Evolutionary conservation across 2,797 vertebrate species (phyloP).

Genomic region (Hydrocynus forskahlii): DNA sequence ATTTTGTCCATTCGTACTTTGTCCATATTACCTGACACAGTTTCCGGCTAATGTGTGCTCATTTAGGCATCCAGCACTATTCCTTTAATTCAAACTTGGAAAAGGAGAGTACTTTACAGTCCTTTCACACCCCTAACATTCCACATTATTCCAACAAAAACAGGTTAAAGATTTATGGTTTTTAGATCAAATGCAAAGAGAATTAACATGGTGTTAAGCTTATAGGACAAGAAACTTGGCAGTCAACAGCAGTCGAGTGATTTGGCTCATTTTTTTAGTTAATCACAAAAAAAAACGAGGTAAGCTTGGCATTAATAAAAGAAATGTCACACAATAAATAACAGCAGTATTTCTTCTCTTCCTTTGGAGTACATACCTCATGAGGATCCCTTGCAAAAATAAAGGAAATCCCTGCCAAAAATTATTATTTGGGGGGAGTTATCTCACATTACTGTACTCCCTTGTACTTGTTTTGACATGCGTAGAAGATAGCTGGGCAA

Average conservation of each 20-base stretch:
- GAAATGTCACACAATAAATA: constrained; percentile 12
- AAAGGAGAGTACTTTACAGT: neutral
- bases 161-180: neutral
- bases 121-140: neutral
- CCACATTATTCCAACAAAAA: neutral
- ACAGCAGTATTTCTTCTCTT: neutral
- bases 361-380: neutral
- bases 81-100: neutral
- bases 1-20: too few relatives aligned
- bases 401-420: constrained; percentile 25
- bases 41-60: neutral
- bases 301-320: constrained; percentile 29
- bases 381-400: constrained; percentile 15
- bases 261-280: constrained; percentile 2
- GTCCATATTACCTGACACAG: neutral
- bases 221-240: constrained; percentile 21
- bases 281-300: constrained; percentile 34
- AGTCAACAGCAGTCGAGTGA: constrained; percentile 4
- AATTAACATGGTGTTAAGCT: constrained; percentile 18
- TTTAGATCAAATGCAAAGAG: neutral
- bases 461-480: constrained; percentile 50
- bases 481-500: constrained; percentile 42
- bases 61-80: neutral
- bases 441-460: constrained; percentile 35
- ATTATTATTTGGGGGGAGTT: constrained; percentile 29